A percentile compares a stretch with the other conserved stretches of the same genome.
Conservation (phyloP, 1,140 invertebrate species). For the Pinna nobilis region DNA sequence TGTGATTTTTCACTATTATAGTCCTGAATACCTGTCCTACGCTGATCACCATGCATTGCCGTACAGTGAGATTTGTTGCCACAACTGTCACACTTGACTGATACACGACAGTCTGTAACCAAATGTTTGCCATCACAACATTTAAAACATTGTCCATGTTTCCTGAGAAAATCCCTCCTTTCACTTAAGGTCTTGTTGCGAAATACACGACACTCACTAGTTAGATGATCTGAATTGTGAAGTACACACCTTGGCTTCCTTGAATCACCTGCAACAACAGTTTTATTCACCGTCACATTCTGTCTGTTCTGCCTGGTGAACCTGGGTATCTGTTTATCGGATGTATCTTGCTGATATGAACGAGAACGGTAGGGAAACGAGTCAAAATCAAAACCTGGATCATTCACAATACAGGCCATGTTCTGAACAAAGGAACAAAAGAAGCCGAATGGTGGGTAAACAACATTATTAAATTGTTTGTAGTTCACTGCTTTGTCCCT, state of each 20-base stretch:
- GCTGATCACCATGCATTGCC: conserved; percentile 12
- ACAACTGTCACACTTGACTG: conserved; percentile 15
- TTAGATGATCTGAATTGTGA: conserved; percentile 11
- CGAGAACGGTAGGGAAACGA: neutral
- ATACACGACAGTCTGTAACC: conserved; percentile 22
- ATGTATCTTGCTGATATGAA: too few relatives aligned
- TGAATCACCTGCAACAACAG: neutral
- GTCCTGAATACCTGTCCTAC: neutral
- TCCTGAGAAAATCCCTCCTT: conserved; percentile 26
- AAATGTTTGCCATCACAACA: conserved; percentile 30
- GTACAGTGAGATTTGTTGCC: conserved; percentile 2
- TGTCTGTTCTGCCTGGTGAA: too few relatives aligned
- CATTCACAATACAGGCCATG: too few relatives aligned
- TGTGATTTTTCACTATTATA: neutral
- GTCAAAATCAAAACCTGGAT: conserved; percentile 27
- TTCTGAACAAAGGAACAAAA: conserved; percentile 35
- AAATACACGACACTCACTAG: conserved; percentile 38
- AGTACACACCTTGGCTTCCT: neutral
- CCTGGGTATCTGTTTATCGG: neutral
- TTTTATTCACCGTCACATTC: conserved; percentile 11
- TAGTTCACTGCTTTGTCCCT: conserved; percentile 23
- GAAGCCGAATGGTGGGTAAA: conserved; percentile 28
- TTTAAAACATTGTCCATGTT: conserved; percentile 43
- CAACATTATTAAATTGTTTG: conserved; percentile 23
- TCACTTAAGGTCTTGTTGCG: conserved; percentile 22